Conservation (phyloP, 2,888 invertebrate genomes). For the Chloromyia formosa region DNA sequence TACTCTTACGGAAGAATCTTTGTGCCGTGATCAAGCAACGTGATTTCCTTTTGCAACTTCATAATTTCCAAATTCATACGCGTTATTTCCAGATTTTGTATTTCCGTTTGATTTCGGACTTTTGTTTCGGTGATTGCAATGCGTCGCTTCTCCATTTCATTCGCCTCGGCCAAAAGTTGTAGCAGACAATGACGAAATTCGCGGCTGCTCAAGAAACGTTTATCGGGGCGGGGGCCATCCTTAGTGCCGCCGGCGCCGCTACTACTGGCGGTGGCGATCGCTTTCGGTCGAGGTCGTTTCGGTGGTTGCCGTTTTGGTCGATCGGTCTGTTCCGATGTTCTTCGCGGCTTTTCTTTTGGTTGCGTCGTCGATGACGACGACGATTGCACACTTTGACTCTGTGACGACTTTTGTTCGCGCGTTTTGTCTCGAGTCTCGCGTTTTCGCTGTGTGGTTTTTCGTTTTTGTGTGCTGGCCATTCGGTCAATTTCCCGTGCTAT, state of each 20-base stretch:
- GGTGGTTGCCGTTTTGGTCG: background rate
- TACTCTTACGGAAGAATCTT: constrained; percentile 30
- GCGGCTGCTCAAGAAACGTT: constrained; percentile 1
- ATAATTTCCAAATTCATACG: constrained; percentile 39
- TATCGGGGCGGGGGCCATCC: background rate
- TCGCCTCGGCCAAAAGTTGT: constrained; percentile 16
- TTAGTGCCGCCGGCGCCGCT: background rate
- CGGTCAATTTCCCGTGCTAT: constrained; percentile 36
- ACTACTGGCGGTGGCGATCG: background rate
- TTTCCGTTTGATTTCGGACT: constrained; percentile 39
- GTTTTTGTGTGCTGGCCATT: constrained; percentile 23
- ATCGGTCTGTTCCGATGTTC: background rate
- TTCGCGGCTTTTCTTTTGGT: background rate
- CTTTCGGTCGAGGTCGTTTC: constrained; percentile 9
- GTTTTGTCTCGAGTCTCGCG: background rate
- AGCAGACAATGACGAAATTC: constrained; percentile 31
- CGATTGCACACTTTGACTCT: background rate
- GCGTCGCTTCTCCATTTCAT: constrained; percentile 39
- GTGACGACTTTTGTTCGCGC: constrained; percentile 11
- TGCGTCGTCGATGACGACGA: background rate
- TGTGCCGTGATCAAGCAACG: constrained; percentile 27
- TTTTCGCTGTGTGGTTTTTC: constrained; percentile 17
- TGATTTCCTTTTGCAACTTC: constrained; percentile 37
- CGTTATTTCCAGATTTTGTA: constrained; percentile 35
- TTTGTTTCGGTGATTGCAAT: constrained; percentile 36